Evolutionary conservation across 2,888 invertebrate species (phyloP), one percentile per base, ranked within the genome.

Genomic region (Eilema depressum): DNA sequence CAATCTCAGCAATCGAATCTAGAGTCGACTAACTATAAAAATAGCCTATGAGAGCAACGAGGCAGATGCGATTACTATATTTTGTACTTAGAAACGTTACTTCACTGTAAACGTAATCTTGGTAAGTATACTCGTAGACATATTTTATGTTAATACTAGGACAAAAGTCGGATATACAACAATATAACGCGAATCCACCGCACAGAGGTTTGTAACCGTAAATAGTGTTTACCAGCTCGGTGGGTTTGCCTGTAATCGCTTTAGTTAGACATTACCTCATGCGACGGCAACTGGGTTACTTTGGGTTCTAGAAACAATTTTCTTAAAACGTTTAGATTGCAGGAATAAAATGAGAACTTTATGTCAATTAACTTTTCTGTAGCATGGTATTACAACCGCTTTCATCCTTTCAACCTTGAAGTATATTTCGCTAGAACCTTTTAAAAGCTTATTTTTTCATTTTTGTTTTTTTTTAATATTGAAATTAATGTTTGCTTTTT

Each of bases 341-440:
- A 53, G 7, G n/a, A 53, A 53, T 53, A 53, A 53, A 53, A n/a
- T 53, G n/a, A 2, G n/a, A 53, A 53, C 10, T n/a, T 47, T 47
- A 47, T 53, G 53, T 53, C 53, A 10, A n/a, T 53, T 53, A 53
- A n/a, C n/a, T 53, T 53, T 53, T n/a, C n/a, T n/a, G n/a, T 53
- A n/a, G 1, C 53, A n/a, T n/a, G 53, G 20, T 10, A 53, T 5
- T 47, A 53, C 53, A 53, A 53, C n/a, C n/a, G 53, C n/a, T 53
- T n/a, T 53, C n/a, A 53, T 53, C 53, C n/a, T 53, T n/a, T n/a
- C n/a, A 53, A n/a, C 53, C 20, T n/a, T n/a, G n/a, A n/a, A 53
- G n/a, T 53, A 47, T 7, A n/a, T 53, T 53, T 53, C 53, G 41
- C 41, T 8, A 53, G 53, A 53, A n/a, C 8, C 53, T n/a, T 53